phyloP scores from a whole-genome alignment of 1,140 invertebrate species.

The Panonychus citri region DNA sequence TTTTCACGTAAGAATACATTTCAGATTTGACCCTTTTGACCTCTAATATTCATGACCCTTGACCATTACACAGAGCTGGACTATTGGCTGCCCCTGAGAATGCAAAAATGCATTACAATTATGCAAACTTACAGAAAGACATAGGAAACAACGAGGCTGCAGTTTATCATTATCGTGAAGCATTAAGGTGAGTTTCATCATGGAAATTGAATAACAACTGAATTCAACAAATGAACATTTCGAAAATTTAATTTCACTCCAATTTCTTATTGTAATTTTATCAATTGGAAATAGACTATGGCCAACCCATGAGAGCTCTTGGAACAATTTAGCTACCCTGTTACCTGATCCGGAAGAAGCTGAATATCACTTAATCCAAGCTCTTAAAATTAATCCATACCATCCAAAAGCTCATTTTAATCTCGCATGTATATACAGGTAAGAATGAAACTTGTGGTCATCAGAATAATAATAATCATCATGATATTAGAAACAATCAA shows the following conservation, averaged over 20 bases:
- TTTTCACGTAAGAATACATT: constrained; percentile 21
- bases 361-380: constrained; percentile 40
- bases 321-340: constrained; percentile 65
- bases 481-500: too few species aligned
- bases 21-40: too few species aligned
- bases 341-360: constrained; percentile 36
- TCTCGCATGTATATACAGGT: constrained; percentile 58
- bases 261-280: not conserved
- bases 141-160: constrained; percentile 38
- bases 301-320: constrained; percentile 60
- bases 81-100: constrained; percentile 52
- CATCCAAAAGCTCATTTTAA: constrained; percentile 68
- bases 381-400: constrained; percentile 42
- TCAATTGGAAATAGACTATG: constrained; percentile 35
- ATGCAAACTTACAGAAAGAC: constrained; percentile 61
- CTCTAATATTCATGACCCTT: too few species aligned
- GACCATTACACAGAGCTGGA: constrained; percentile 37
- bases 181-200: constrained; percentile 43
- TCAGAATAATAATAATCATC: not conserved
- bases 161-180: constrained; percentile 49
- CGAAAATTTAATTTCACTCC: constrained; percentile 15
- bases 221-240: not conserved
- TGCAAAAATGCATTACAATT: constrained; percentile 77
- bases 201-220: too few species aligned
- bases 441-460: constrained; percentile 19